Conservation (phyloP, 2,888 invertebrate genomes). For the Mylabris sibirica region DNA sequence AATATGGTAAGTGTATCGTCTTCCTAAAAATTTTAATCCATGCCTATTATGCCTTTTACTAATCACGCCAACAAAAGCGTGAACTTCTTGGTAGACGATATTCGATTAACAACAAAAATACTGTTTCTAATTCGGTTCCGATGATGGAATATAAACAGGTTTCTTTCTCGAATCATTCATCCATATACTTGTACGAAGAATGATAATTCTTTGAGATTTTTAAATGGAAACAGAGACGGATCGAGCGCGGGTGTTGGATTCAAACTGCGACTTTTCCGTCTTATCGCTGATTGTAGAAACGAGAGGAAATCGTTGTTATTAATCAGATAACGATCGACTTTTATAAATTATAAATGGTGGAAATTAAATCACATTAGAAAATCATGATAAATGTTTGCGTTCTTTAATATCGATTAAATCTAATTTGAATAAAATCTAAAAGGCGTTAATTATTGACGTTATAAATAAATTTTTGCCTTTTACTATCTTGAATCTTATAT, state of each 20-base stretch:
- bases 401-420: background rate
- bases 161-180: slow-evolving; percentile 36
- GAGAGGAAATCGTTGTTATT: background rate
- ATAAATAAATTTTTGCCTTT: background rate
- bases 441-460: background rate
- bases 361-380: background rate
- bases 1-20: background rate
- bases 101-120: slow-evolving; percentile 31
- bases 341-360: background rate
- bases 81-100: slow-evolving; percentile 16
- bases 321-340: background rate
- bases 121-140: slow-evolving; percentile 38
- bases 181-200: slow-evolving; percentile 28
- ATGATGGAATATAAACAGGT: slow-evolving; percentile 35
- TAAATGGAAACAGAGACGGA: background rate
- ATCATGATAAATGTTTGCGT: background rate
- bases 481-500: background rate
- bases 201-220: slow-evolving; percentile 25
- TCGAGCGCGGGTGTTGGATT: too few species aligned
- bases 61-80: background rate
- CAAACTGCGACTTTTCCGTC: background rate
- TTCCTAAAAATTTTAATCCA: background rate
- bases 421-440: background rate
- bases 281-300: background rate
- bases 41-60: background rate